These are phyloP conservation scores for Plebejus anna DNA, from an alignment of 2,888 invertebrate genomes.

Conservation along the genomic window DNA sequence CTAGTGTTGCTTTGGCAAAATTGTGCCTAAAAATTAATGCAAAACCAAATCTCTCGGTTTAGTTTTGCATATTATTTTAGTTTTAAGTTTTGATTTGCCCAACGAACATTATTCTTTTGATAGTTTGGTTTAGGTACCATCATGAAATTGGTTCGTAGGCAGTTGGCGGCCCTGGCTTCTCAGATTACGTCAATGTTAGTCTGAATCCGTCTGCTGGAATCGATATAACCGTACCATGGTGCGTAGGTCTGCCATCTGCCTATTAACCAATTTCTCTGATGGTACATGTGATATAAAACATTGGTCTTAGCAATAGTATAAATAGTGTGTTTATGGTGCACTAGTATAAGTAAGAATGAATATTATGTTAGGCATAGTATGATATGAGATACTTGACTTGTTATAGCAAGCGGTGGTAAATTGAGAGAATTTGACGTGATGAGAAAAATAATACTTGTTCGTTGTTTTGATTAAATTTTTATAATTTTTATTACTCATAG, in stretches of 20 bases:
- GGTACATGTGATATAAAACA: background rate
- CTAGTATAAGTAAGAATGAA: background rate
- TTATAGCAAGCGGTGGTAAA: background rate
- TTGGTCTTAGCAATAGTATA: too few species aligned
- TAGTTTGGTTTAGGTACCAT: background rate
- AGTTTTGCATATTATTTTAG: background rate
- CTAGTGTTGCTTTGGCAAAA: background rate
- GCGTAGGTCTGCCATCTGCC: background rate
- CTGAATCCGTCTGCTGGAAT: background rate
- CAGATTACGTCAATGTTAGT: background rate
- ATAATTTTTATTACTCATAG: background rate
- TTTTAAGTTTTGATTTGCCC: background rate
- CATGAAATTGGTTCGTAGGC: background rate
- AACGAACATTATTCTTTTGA: background rate
- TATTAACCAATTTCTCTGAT: background rate
- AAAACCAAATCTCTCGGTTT: background rate
- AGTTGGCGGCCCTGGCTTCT: background rate
- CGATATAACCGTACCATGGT: background rate
- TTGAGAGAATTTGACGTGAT: background rate
- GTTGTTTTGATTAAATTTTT: background rate
- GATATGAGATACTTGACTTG: background rate
- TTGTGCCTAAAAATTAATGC: background rate
- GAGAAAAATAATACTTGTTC: background rate
- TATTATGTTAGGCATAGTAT: background rate
- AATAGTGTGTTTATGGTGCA: background rate